Conservation (phyloP, 2,797 vertebrate species). For the Enteromius mattozi region DNA sequence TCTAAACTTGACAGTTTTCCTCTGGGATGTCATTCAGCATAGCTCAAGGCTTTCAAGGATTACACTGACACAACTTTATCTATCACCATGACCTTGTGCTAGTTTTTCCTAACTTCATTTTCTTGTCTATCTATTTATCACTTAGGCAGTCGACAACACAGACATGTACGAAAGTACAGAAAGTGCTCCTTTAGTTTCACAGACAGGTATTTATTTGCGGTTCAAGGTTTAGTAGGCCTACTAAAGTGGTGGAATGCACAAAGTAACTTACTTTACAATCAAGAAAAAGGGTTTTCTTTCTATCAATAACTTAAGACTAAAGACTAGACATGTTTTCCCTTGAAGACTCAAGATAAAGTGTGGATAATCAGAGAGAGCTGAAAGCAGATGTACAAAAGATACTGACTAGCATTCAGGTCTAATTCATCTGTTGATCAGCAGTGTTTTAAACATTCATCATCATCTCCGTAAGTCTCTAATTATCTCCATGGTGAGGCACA, state of each 20-base stretch:
- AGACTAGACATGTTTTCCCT: not conserved
- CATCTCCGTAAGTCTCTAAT: slow-evolving; percentile 36
- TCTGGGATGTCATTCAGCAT: not conserved
- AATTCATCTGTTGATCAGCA: slow-evolving; percentile 26
- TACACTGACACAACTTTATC: not conserved
- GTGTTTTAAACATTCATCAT: slow-evolving; percentile 33
- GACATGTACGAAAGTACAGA: not conserved
- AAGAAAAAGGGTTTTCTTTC: not conserved
- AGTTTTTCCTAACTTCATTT: not conserved
- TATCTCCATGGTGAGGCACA: slow-evolving; percentile 16
- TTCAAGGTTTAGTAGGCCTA: not conserved
- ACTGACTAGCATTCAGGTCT: not conserved
- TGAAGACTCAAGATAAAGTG: not conserved
- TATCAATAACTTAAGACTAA: not conserved
- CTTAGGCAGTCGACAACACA: not conserved
- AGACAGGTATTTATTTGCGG: not conserved
- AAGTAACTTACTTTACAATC: not conserved
- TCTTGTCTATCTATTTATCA: not conserved
- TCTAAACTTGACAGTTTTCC: not conserved
- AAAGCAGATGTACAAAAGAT: slow-evolving; percentile 4
- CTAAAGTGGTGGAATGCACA: not conserved
- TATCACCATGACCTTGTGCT: slow-evolving; percentile 17
- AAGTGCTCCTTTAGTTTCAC: not conserved
- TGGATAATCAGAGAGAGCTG: not conserved
- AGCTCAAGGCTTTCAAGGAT: not conserved